Evolutionary conservation across 23 tunicate genomes (phyloP), one percentile per base, ranked within the genome.

Genomic region (Styela plicata): DNA sequence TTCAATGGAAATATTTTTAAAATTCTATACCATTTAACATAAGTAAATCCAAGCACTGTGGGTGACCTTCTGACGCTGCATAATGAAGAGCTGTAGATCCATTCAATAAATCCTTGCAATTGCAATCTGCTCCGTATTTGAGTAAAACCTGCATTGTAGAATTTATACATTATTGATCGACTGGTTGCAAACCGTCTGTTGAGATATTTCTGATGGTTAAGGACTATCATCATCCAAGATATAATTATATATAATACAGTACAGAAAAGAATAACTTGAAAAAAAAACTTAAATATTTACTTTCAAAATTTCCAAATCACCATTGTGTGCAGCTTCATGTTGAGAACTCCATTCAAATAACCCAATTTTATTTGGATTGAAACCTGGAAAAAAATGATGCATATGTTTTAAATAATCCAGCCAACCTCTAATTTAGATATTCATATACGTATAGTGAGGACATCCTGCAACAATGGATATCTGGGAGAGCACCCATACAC

Each of bases 281-380:
- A n/a, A n/a, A n/a, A n/a, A n/a, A n/a, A n/a, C n/a, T 69, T 1
- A 33, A 30, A 33, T 28, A 30, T 1, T 76, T 64, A 89, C 89
- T 64, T 85, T 64, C 69, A 91, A 37, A 33, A 91, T 85, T 29
- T 86, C 87, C 25, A 78, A 19, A 77, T 91, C 82, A 22, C 97
- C 97, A 77, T 91, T 86, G 24, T 36, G 57, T 23, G 90, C 74
- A 10, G 97, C 97, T 76, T 91, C 97, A 82, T 91, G 97, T 31
- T 86, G 64, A 1, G 90, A 67, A 69, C 73, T 91, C 97, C 97
- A 91, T 71, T 83, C 87, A 68, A 82, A 91, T 62, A 91, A 79
- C 3, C 97, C 97, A 63, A 91, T 86, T 21, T 68, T 69, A 63
- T 91, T 69, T 34, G 97, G 97, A 68, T 91, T 31, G 61, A 61